Evolutionary conservation across 2,888 invertebrate species (phyloP), one percentile per base, ranked within the genome.

Genomic region (Sycophila texana): DNA sequence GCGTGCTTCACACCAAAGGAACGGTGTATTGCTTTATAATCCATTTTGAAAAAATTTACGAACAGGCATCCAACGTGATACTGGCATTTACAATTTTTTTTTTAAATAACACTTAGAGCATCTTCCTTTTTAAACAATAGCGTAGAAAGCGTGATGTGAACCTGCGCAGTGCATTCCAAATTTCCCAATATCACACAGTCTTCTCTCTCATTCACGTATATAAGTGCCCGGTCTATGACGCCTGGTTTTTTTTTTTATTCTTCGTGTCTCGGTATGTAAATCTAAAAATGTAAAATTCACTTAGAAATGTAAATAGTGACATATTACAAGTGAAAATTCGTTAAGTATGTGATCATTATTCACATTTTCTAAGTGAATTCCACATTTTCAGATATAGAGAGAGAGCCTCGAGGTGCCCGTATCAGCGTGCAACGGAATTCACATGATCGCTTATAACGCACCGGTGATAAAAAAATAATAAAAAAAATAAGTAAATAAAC

Each of bases 1-100:
- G 47, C 18, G 22, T 61, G 26, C 61, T 47, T 61, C 30, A 72
- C 49, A 61, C 60, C 20, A 61, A 72, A 22, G 61, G 20, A 13
- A 20, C 20, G 57, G 13, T 61, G 26, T n/a, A 30, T 61, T 30
- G 61, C 5, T 30, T 61, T 30, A 61, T 26, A 22, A 13, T 20
- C 4, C 14, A 14, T 13, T 60, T 14, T 13, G 12, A 39, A 60
- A 12, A 20, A 4, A 26, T 1, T 22, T 26, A 60, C 12, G 3
- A 60, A 26, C 4, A 60, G 7, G 57, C 57, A 20, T 10, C 22
- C 20, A 20, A 22, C 4, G 58, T 58, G 60, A 14, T 60, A 60
- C 60, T 12, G 26, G 26, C 60, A 4, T 14, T 20, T 60, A 14
- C 60, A 14, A 26, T 60, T 60, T 7, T 60, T 60, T 7, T 60